A percentile compares a stretch with the other conserved stretches of the same genome.
Conservation (phyloP, 2,113 vertebrate species). For the Nicator chloris region DNA sequence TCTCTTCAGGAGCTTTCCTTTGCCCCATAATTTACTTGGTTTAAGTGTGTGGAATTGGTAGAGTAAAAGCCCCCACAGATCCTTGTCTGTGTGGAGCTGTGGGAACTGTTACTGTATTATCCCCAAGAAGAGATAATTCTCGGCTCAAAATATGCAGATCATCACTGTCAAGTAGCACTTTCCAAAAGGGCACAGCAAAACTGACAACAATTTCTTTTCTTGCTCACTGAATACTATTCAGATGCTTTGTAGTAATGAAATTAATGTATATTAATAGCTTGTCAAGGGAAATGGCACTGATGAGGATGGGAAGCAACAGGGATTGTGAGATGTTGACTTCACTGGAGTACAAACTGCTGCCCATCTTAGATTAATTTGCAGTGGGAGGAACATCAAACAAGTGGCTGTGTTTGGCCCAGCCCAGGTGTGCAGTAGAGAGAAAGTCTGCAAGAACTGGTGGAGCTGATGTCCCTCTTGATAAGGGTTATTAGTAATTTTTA, state of each 20-base stretch:
- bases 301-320: not conserved
- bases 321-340: not conserved
- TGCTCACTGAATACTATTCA: not conserved
- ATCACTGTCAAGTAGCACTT: slow-evolving; percentile 11
- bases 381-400: not conserved
- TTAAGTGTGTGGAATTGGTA: not conserved
- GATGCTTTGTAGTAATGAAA: not conserved
- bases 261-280: slow-evolving; percentile 34
- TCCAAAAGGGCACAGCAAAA: not conserved
- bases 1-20: not conserved
- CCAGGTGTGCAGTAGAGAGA: not conserved
- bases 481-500: not conserved
- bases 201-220: not conserved
- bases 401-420: not conserved
- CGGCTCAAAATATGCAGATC: not conserved
- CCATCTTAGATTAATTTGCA: not conserved
- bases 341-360: not conserved
- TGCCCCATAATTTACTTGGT: not conserved
- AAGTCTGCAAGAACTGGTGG: not conserved
- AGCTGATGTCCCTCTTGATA: not conserved
- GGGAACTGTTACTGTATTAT: not conserved
- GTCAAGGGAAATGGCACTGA: not conserved
- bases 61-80: not conserved
- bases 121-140: not conserved
- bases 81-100: not conserved